Base-by-base conservation (phyloP, 2,888 invertebrate genomes). In the Esperia sulphurella region DNA sequence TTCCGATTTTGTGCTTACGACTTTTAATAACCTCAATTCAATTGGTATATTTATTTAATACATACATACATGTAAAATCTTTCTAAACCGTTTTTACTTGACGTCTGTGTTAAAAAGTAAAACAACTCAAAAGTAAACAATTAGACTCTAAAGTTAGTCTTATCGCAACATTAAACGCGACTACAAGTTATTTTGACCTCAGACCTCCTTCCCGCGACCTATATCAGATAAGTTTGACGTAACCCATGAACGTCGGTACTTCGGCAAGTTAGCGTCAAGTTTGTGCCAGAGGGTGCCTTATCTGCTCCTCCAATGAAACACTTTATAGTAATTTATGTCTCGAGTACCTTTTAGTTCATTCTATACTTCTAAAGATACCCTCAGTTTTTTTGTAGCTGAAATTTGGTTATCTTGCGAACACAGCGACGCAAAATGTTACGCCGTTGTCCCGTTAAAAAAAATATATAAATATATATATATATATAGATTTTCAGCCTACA, bases 151-250 rank as follows among this genome's bases (percentile, higher is more conserved):
- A 14, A 42, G 35, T 29, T 50, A 33, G 65, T 65, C 74, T 80
- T 76, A 75, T 78, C 78, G 67, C 52, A 57, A 75, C 74, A 60
- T 78, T 75, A n/a, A 58, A 62, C 55, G 59, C 50, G 64, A 59
- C 71, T 79, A 76, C 78, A 78, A 80, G 80, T 80, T 75, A 80
- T 79, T 79, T 71, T 66, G 74, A 74, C 77, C 76, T 75, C 67
- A 68, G 70, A 69, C 71, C 72, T 68, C 61, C 72, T 74, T 62
- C 59, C 65, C 65, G 58, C 68, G 76, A 79, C 81, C 83, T 79
- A 71, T 74, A 79, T 83, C 77, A 82, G 82, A 82, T 82, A 83
- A 83, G 64, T 82, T 83, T 79, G 77, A 80, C 77, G 70, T 79
- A 79, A 75, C 74, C 74, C 63, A 68, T 68, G 59, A 70, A 63